These are phyloP conservation scores for Microtus californicus DNA, from an alignment of 2,797 vertebrate species.

Conservation along the genomic window DNA sequence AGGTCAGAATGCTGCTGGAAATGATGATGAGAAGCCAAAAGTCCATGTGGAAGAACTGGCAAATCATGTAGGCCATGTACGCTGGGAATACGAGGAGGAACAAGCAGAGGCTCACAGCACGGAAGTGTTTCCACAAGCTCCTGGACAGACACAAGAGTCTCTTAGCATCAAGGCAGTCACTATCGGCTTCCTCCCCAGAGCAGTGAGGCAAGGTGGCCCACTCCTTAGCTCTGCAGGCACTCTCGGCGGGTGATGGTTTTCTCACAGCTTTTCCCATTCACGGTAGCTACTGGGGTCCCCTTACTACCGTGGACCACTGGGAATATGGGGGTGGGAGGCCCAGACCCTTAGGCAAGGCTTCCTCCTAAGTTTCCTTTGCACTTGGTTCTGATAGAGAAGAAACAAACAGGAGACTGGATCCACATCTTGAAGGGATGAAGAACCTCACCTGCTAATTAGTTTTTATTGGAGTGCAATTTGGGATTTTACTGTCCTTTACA, in stretches of 20 bases:
- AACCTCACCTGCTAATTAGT: not conserved
- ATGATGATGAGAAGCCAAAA: slow-evolving; percentile 99
- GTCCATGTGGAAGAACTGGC: slow-evolving; percentile 99
- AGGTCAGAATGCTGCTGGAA: slow-evolving; percentile 98
- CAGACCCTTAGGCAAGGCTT: not conserved
- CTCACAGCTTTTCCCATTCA: not conserved
- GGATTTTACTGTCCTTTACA: not conserved
- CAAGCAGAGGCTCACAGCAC: slow-evolving; percentile 96
- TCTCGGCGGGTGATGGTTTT: not conserved
- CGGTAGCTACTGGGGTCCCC: not conserved
- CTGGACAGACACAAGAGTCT: slow-evolving; percentile 84
- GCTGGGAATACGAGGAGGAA: slow-evolving; percentile 97
- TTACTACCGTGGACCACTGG: not conserved
- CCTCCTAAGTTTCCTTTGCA: not conserved
- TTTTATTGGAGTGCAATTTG: not conserved
- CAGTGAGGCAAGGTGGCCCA: not conserved
- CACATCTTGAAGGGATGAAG: not conserved
- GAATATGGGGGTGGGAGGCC: not conserved
- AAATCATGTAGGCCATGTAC: slow-evolving; percentile 99
- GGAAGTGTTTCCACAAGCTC: slow-evolving; percentile 99
- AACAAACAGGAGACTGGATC: not conserved
- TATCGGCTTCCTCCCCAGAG: not conserved
- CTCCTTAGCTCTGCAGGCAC: not conserved
- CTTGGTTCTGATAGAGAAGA: not conserved
- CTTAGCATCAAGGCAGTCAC: not conserved